phyloP scores from a whole-genome alignment of 2,888 invertebrate genomes.

The Cephus pygmeus region DNA sequence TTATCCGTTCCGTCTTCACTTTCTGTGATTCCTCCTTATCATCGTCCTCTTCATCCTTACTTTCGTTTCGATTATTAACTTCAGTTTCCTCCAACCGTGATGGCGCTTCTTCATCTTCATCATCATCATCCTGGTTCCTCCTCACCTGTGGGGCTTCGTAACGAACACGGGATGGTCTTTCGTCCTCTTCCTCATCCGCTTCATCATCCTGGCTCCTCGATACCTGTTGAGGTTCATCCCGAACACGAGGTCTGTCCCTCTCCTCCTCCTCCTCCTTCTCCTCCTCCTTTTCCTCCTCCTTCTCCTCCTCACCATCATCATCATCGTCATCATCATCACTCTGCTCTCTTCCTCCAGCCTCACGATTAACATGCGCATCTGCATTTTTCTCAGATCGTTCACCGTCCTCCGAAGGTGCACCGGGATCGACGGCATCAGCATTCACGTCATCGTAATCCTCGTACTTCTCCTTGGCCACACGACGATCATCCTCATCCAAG shows the following conservation, averaged over 20 bases:
- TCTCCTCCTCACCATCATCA: slow-evolving; percentile 40
- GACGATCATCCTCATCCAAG: slow-evolving; percentile 43
- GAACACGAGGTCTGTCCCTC: slow-evolving; percentile 30
- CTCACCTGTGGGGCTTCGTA: slow-evolving; percentile 13
- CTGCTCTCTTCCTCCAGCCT: slow-evolving; percentile 26
- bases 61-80: neutral
- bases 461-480: slow-evolving; percentile 5
- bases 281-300: slow-evolving; percentile 33
- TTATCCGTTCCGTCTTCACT: slow-evolving; percentile 2
- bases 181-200: slow-evolving; percentile 7
- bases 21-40: slow-evolving; percentile 8
- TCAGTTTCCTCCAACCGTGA: too few relatives aligned
- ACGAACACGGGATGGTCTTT: slow-evolving; percentile 52
- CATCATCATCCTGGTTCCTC: slow-evolving; percentile 33
- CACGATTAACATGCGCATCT: neutral
- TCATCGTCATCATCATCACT: slow-evolving; percentile 47
- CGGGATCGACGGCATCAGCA: slow-evolving; percentile 37
- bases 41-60: slow-evolving; percentile 47
- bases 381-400: slow-evolving; percentile 5
- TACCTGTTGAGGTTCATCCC: neutral
- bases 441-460: slow-evolving; percentile 15
- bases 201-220: slow-evolving; percentile 5
- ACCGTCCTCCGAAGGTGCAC: slow-evolving; percentile 7
- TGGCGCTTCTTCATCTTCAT: slow-evolving; percentile 13
- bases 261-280: slow-evolving; percentile 35